Evolutionary conservation across 2,113 vertebrate genomes (phyloP), one percentile per base, ranked within the genome.

Genomic region (Gadus chalcogrammus): DNA sequence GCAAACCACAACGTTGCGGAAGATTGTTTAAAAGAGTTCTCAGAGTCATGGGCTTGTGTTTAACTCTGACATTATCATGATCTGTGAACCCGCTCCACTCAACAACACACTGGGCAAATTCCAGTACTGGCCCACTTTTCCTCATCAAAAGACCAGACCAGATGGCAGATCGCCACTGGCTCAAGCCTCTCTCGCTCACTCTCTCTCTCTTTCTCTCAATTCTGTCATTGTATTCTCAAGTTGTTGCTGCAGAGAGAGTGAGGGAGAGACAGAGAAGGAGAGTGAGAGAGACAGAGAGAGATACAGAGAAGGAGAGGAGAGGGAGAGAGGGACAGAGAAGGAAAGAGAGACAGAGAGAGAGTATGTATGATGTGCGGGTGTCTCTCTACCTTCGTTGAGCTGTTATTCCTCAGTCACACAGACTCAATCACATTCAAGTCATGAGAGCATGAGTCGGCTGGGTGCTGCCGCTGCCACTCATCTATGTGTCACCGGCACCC

Each of bases 131-230:
- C 65, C 74, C 28, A 69, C 87, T 88, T 84, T 48, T 88, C 78
- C 87, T 79, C 79, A 84, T 90, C 83, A 88, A 87, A 48, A 88
- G 87, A 83, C 88, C 71, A 74, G 82, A 87, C 79, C 87, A 90
- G 86, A 88, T 87, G 88, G 86, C 87, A 70, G 81, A 85, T 79
- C 74, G 85, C 81, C 82, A 79, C 76, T 35, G 6, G 62, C 83
- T 80, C 59, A 72, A 81, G 85, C 77, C 60, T 4, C 53, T 13
- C 6, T 48, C 42, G 38, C 38, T 42, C 38, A 6, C 38, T 48
- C 42, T 48, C 9, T 48, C 42, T 48, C 42, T 48, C 42, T 48
- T 48, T 48, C 75, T 77, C 82, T 90, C 72, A 90, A 90, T 90
- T 81, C 81, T n/a, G 13, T 72, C 86, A 87, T 90, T 90, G 87